Evolutionary conservation across 2,797 vertebrate genomes (phyloP).

Genomic region (Xerus rutilus): DNA sequence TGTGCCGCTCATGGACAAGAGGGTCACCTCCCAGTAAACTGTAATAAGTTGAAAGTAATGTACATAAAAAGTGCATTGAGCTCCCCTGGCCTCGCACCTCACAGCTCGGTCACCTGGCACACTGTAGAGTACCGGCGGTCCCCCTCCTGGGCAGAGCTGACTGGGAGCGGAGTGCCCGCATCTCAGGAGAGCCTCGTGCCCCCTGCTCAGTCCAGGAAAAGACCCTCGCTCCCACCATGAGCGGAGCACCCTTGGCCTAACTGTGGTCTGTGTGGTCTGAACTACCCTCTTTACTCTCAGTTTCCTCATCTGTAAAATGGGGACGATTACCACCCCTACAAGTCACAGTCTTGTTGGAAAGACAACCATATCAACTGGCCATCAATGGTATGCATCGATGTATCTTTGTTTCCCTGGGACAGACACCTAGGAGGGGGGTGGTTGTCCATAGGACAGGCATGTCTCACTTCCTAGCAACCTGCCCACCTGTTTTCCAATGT

Average conservation of each 20-base stretch:
- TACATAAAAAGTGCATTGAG: fast-evolving
- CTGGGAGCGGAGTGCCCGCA: neutral
- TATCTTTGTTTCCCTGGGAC: neutral
- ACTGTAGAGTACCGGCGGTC: no score
- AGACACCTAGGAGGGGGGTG: neutral
- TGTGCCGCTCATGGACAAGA: neutral
- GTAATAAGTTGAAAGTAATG: no score
- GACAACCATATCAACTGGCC: neutral
- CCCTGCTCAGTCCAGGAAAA: no score
- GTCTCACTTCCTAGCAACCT: neutral
- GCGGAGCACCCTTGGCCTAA: neutral
- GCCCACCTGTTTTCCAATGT: neutral
- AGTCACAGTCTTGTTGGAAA: neutral
- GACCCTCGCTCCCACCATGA: neutral
- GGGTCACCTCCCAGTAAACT: no score
- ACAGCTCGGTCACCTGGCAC: neutral
- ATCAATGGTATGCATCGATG: no score
- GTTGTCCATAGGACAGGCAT: fast-evolving
- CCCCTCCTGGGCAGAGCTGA: neutral
- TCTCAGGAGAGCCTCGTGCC: no score
- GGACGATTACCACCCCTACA: fast-evolving
- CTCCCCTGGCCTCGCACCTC: fast-evolving
- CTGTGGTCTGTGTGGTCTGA: no score
- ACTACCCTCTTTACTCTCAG: neutral
- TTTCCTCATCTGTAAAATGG: neutral